Conservation (phyloP, 2,888 invertebrate genomes). For the Megalurothrips usitatus region DNA sequence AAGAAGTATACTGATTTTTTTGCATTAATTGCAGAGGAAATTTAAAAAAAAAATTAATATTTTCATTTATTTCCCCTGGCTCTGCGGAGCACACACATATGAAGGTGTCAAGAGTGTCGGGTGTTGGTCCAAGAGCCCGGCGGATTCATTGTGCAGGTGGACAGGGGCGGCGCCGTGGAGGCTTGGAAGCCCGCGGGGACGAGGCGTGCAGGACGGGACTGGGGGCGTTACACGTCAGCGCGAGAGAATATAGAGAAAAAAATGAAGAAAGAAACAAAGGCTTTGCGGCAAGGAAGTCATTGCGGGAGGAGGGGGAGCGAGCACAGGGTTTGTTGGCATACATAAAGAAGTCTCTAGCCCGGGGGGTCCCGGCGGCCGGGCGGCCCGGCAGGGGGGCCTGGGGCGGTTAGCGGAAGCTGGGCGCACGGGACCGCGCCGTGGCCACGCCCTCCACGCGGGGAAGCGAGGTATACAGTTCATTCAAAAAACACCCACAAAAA, state of each 20-base stretch:
- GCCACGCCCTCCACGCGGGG: not conserved
- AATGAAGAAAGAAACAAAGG: not conserved
- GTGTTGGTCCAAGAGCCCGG: too few relatives aligned
- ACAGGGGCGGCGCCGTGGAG: not conserved
- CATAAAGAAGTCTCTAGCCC: not conserved
- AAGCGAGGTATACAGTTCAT: not conserved
- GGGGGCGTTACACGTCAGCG: not conserved
- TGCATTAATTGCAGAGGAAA: too few relatives aligned
- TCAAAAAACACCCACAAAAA: not conserved
- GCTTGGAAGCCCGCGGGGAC: not conserved
- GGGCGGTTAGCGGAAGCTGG: not conserved
- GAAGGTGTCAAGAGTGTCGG: too few relatives aligned
- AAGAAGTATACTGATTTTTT: too few relatives aligned
- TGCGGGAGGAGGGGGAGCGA: not conserved
- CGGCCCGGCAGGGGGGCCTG: not conserved
- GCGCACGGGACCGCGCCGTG: not conserved
- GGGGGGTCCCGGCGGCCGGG: not conserved
- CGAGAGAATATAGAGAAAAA: not conserved
- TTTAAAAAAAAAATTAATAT: too few relatives aligned
- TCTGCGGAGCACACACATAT: too few relatives aligned
- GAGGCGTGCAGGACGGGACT: not conserved
- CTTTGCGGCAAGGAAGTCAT: slow-evolving; percentile 1
- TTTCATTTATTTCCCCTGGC: too few relatives aligned
- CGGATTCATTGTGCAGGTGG: too few relatives aligned
- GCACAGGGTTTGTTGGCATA: not conserved